Evolutionary conservation across 1,140 invertebrate species (phyloP), one percentile per base, ranked within the genome.

Genomic region (Drosophila erecta): DNA sequence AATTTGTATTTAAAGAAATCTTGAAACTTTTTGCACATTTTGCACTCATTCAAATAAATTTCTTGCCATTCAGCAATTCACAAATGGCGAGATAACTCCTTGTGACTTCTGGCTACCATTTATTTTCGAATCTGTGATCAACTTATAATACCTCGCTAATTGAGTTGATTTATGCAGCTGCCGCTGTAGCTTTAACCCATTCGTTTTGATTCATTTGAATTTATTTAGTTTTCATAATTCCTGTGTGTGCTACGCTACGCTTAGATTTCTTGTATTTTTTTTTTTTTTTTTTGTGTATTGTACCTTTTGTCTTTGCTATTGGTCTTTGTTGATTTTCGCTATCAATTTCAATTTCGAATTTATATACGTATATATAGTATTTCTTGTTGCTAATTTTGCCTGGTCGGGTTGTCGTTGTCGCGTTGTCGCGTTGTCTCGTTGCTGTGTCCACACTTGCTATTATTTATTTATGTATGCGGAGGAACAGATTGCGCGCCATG

Each of bases 121-220:
- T 70, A 57, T 66, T 70, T 40, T 47, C 43, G 46, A 55, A 50
- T 76, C 57, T 58, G 66, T 56, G 61, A 76, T 74, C 61, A 72
- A 51, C 67, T 62, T 58, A 87, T 83, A 87, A 87, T 89, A 81
- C 66, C 65, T 79, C 76, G 66, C 84, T 87, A 87, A 89, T 87
- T 87, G 84, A 87, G 75, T 89, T 87, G 84, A 87, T 87, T 87
- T 87, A 87, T 87, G 84, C 84, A 89, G 71, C 86, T 70, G 59
- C 78, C 64, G 75, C 64, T 46, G 40, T 47, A 33, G 38, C 40
- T 62, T 57, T 33, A 17, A 12, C 38, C 47, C 58, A 51, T 64
- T 54, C 60, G 37, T 56, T 78, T 86, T 87, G 83, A 89, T 84
- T 85, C 79, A 85, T 85, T 81, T 85, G 77, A 85, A 86, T 85